Base-by-base conservation (phyloP, 2,888 invertebrate species). In the Meganola albula region DNA sequence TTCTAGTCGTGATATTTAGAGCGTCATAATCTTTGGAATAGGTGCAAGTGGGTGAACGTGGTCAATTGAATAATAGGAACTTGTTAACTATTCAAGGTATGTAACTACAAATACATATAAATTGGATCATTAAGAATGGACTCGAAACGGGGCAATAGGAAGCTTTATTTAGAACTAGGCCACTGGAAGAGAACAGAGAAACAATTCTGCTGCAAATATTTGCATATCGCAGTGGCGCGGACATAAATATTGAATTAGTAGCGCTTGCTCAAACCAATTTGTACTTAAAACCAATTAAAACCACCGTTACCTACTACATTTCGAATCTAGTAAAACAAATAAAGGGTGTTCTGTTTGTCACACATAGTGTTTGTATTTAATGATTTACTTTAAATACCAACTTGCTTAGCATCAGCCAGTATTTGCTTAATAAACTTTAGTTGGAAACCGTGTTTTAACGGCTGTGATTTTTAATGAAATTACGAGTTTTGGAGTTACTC, bases 271-370 rank as follows among this genome's bases (percentile, higher is more conserved):
- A n/a, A n/a, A n/a, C n/a, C n/a, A n/a, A n/a, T n/a, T n/a, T n/a
- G n/a, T n/a, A n/a, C n/a, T n/a, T n/a, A n/a, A 61, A 63, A 65
- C 73, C 63, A 74, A 75, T 76, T 69, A 77, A 77, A 72, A 51
- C 51, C 60, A 65, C 75, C 67, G 77, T 71, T 76, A 77, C 70
- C 63, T 66, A 68, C 67, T 66, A 73, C 70, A 74, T 74, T 57
- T 47, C 14, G 43, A 57, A 53, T 55, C 64, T 65, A 63, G 62
- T 73, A 64, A 74, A 73, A 59, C 59, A 66, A 73, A 74, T 66
- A 65, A 47, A 48, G 51, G 41, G 63, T 58, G 55, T 62, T 66
- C 52, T 61, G 48, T 41, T 53, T 51, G 50, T 45, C 39, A 43
- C 37, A 44, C 44, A 41, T 40, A 49, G 41, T 65, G 57, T 63